Evolutionary conservation across 2,113 vertebrate genomes (phyloP).

Genomic region (Neofelis nebulosa): DNA sequence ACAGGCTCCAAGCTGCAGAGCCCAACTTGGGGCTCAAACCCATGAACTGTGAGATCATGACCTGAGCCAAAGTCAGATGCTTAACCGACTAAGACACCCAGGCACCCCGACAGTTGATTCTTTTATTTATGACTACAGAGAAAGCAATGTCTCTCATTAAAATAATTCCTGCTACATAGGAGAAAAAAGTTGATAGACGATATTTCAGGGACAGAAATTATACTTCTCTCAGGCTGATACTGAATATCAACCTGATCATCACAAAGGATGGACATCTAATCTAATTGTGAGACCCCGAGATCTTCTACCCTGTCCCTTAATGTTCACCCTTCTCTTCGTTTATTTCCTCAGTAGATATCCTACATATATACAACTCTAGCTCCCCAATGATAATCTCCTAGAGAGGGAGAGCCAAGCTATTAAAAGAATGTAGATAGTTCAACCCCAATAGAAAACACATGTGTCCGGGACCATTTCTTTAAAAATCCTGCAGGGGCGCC

Average conservation of each 20-base stretch:
- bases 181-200: not conserved
- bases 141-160: not conserved
- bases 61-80: too few species aligned
- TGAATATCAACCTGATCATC: not conserved
- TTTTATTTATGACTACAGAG: slow-evolving; percentile 19
- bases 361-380: not conserved
- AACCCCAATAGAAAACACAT: not conserved
- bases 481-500: not conserved
- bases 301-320: not conserved
- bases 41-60: too few species aligned
- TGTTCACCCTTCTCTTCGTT: not conserved
- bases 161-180: not conserved
- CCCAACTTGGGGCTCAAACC: too few species aligned
- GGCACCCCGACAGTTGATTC: not conserved
- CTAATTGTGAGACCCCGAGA: not conserved
- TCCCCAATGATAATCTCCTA: not conserved
- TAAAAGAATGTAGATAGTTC: not conserved
- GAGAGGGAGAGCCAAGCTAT: not conserved
- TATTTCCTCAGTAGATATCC: not conserved
- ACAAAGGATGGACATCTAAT: not conserved
- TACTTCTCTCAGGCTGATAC: not conserved
- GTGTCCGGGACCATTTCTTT: not conserved
- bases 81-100: too few species aligned
- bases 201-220: not conserved
- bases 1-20: too few species aligned